These are phyloP conservation scores for Muraenolepis orangiensis DNA, from an alignment of 2,797 vertebrate genomes.

Conservation along the genomic window DNA sequence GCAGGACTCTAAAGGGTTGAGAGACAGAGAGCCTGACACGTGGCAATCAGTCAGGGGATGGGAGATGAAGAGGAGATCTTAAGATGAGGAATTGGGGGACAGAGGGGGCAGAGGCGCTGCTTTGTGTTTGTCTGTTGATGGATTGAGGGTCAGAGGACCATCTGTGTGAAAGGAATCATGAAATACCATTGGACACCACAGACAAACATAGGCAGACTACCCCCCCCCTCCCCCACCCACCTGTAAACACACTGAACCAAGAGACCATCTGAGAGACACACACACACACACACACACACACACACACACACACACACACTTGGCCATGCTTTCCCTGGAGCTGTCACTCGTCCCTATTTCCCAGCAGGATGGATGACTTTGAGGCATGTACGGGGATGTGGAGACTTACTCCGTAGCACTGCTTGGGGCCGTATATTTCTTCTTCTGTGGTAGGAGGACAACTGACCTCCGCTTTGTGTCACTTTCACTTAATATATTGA, in stretches of 20 bases:
- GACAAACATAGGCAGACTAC: conserved; percentile 19
- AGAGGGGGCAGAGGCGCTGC: conserved; percentile 33
- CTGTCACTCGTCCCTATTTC: conserved; percentile 54
- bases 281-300: conserved; percentile 2
- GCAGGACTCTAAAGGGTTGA: not conserved
- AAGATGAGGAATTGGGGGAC: conserved; percentile 30
- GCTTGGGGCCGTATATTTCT: conserved; percentile 54
- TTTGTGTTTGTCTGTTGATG: conserved; percentile 63
- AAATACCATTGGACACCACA: conserved; percentile 45
- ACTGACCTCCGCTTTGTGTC: conserved; percentile 30
- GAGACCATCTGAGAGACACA: not conserved
- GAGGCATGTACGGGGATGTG: conserved; percentile 53
- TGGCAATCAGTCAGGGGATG: conserved; percentile 38
- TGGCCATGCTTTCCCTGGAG: conserved; percentile 9
- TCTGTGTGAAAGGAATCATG: conserved; percentile 65
- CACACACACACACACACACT: conserved; percentile 1
- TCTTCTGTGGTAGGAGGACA: conserved; percentile 37
- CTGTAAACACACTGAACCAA: conserved; percentile 16
- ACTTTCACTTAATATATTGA: too few relatives aligned
- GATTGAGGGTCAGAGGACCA: conserved; percentile 43
- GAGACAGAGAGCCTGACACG: conserved; percentile 13
- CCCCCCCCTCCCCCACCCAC: too few relatives aligned
- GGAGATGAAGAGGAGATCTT: conserved; percentile 38
- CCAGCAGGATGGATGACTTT: conserved; percentile 58
- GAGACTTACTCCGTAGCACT: conserved; percentile 51